Conservation (phyloP, 2,113 vertebrate genomes). For the Pollachius pollachius region DNA sequence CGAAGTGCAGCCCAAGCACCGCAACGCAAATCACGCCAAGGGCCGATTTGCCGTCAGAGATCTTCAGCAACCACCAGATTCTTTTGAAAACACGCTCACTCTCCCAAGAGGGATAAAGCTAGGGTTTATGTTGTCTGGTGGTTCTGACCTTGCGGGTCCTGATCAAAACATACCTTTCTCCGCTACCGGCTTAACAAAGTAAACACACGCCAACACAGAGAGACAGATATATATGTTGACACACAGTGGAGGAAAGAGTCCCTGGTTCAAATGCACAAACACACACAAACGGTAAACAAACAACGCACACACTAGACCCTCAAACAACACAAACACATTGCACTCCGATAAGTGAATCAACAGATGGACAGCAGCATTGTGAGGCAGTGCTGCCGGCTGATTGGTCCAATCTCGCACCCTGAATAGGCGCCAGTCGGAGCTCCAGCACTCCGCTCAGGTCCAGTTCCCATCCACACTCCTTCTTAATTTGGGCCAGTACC, state of each 20-base stretch:
- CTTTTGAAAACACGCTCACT: no score
- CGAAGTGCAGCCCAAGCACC: no score
- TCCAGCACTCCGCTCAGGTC: constrained; percentile 40
- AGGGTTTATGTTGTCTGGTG: no score
- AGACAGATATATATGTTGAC: constrained; percentile 14
- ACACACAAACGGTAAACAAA: neutral
- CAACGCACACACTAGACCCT: constrained; percentile 7
- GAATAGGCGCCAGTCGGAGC: constrained; percentile 54
- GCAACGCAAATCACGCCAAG: no score
- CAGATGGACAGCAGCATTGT: constrained; percentile 64
- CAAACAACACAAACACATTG: constrained; percentile 13
- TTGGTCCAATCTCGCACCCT: constrained; percentile 52
- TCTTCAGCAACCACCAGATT: no score
- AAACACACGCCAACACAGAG: constrained; percentile 3
- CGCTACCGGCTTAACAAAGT: no score
- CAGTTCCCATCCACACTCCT: constrained; percentile 47
- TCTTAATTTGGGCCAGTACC: constrained; percentile 69
- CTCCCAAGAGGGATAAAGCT: no score
- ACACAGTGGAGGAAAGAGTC: neutral
- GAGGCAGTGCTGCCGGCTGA: constrained; percentile 53
- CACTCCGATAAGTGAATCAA: constrained; percentile 60
- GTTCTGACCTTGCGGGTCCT: no score
- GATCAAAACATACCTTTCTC: no score
- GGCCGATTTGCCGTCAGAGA: no score
- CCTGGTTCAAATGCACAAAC: neutral